Evolutionary conservation across 92 coral and sea anemone species (phyloP), one percentile per base, ranked within the genome.

Genomic region (Muricea muricata): DNA sequence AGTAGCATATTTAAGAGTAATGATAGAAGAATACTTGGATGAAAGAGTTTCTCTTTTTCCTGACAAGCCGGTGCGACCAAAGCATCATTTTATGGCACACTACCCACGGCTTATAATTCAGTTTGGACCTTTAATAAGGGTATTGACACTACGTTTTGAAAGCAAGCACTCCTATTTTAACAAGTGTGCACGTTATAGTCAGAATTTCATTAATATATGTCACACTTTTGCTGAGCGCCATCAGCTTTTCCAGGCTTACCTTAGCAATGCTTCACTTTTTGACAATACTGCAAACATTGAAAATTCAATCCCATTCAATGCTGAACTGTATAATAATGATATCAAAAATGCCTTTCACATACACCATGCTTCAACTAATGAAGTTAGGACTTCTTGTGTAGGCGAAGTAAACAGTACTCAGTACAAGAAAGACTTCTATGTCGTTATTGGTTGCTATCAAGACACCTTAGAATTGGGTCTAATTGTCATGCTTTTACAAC

Each of bases 71-170:
- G 31, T 87, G 57, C 57, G 79, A 42, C 90, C 90, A 11, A 87
- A 87, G 50, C 90, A 87, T 29, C 90, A 87, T 74, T 87, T 45
- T 34, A 31, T 81, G 52, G 87, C 78, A 7, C 90, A 87, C 65
- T 87, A 87, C 70, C 90, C 90, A 15, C 17, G 54, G 48, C 70
- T 18, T 30, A 83, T 72, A 6, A 26, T 74, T 23, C 65, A 74
- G 33, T 74, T 74, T 50, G 80, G 40, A 24, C 60, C 80, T 2
- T 74, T 74, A 40, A 74, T 74, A 9, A 48, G 60, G 48, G 80
- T 74, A 21, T 74, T 63, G 80, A 74, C 80, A 21, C 80, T 74
- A 12, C 65, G 80, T 41, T 74, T 74, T 29, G 61, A 74, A 50
- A 74, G 80, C 30, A 74, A 74, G 65, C 80, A 46, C 25, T 74